Conservation (phyloP, 2,888 invertebrate genomes). For the Athalia rosae region DNA sequence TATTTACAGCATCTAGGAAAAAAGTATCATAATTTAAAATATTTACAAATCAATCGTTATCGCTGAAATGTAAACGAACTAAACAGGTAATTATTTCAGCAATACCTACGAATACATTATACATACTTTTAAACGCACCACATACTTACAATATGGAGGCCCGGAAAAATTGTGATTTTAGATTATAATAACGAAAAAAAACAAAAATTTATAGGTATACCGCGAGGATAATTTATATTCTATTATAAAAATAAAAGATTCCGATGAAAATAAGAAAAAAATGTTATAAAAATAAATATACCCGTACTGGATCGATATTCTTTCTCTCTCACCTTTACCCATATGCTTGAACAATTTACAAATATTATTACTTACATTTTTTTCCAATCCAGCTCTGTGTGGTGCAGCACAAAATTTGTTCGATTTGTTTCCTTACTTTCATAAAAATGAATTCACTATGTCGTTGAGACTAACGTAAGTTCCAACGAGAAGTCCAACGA, state of each 20-base stretch:
- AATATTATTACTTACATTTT: no score
- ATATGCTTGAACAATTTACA: no score
- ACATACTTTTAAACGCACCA: neutral
- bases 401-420: neutral
- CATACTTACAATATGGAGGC: neutral
- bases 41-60: no score
- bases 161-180: slow-evolving; percentile 37
- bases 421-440: neutral
- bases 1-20: no score
- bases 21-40: no score
- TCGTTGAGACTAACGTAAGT: slow-evolving; percentile 77
- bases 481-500: slow-evolving; percentile 77
- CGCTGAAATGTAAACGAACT: no score
- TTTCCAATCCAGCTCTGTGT: neutral
- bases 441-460: slow-evolving; percentile 72
- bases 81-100: no score
- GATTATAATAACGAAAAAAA: slow-evolving; percentile 12
- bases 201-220: neutral
- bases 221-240: slow-evolving; percentile 15
- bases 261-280: neutral
- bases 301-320: neutral
- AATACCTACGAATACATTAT: no score
- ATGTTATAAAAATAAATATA: slow-evolving; percentile 8
- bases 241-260: slow-evolving; percentile 30
- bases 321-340: no score